These are phyloP conservation scores for Fratercula arctica DNA, from an alignment of 2,797 vertebrate genomes.

Conservation along the genomic window DNA sequence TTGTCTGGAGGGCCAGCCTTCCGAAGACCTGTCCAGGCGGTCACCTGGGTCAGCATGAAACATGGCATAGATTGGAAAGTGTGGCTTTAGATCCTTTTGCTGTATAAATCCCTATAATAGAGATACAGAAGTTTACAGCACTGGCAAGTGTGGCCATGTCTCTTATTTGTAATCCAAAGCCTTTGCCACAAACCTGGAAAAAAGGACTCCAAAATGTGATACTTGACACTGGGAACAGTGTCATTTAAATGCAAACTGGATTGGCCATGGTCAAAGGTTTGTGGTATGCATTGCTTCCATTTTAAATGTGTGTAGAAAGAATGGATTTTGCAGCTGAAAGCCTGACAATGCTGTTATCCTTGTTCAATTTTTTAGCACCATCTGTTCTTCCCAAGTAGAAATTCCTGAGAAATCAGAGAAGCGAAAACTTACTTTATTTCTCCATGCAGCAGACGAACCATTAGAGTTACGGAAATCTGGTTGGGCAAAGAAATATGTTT, in stretches of 20 bases:
- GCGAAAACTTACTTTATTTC: slow-evolving; percentile 73
- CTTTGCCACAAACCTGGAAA: not conserved
- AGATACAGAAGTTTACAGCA: not conserved
- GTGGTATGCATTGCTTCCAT: not conserved
- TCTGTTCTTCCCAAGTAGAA: slow-evolving; percentile 76
- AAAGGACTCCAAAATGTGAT: not conserved
- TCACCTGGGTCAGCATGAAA: not conserved
- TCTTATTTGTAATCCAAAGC: not conserved
- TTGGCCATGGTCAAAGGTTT: not conserved
- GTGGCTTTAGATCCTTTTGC: not conserved
- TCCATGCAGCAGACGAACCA: slow-evolving; percentile 53
- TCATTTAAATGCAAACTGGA: not conserved
- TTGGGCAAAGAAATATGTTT: slow-evolving; percentile 77
- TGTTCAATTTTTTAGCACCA: slow-evolving; percentile 72
- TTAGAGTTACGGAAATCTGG: slow-evolving; percentile 74
- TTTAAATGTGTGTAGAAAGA: not conserved
- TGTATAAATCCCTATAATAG: not conserved
- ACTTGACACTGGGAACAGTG: not conserved
- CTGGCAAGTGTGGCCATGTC: not conserved
- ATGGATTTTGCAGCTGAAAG: slow-evolving; percentile 28
- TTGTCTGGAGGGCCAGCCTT: not conserved
- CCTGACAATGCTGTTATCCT: slow-evolving; percentile 48
- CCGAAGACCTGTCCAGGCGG: not conserved
- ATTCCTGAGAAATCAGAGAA: slow-evolving; percentile 72
- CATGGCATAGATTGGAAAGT: not conserved